Evolutionary conservation across 2,797 vertebrate genomes (phyloP).

Genomic region (Lindbergichthys nudifrons): DNA sequence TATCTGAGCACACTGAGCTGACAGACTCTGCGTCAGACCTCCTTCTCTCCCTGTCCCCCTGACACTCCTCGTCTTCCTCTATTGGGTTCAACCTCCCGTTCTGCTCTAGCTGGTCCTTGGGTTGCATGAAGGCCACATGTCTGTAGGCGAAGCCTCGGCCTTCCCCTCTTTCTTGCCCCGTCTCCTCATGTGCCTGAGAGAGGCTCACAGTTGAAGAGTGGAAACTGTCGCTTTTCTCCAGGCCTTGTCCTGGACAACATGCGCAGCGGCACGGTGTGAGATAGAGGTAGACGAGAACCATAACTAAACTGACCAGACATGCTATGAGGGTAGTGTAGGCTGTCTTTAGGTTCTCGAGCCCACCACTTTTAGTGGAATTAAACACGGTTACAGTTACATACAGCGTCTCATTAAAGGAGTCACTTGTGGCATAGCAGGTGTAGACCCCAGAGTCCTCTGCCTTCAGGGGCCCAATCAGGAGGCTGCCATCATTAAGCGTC

Average conservation of each 20-base stretch:
- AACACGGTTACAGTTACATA: conserved; percentile 91
- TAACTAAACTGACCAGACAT: conserved; percentile 91
- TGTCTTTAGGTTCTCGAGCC: conserved; percentile 92
- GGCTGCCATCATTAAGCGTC: conserved; percentile 80
- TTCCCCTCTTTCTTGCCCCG: conserved; percentile 29
- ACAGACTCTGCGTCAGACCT: conserved; percentile 91
- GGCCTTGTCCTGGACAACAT: conserved; percentile 82
- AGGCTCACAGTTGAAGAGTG: conserved; percentile 92
- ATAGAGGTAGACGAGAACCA: conserved; percentile 96
- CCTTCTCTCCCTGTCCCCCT: conserved; percentile 82
- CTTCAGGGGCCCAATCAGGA: conserved; percentile 85
- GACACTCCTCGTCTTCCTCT: conserved; percentile 80
- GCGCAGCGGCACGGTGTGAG: conserved; percentile 93
- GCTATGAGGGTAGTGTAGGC: conserved; percentile 96
- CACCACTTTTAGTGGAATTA: conserved; percentile 87
- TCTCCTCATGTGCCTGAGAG: conserved; percentile 85
- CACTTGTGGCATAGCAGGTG: conserved; percentile 89
- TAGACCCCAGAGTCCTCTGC: conserved; percentile 91
- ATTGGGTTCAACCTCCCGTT: conserved; percentile 92
- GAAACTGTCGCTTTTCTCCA: conserved; percentile 87
- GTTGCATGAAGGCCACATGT: conserved; percentile 83
- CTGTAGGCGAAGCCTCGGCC: conserved; percentile 77
- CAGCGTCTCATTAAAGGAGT: conserved; percentile 92
- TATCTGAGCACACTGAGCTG: conserved; percentile 94
- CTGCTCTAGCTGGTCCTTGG: conserved; percentile 88